These are phyloP conservation scores for Melinaea menophilus DNA, from an alignment of 2,888 invertebrate species.

Conservation along the genomic window DNA sequence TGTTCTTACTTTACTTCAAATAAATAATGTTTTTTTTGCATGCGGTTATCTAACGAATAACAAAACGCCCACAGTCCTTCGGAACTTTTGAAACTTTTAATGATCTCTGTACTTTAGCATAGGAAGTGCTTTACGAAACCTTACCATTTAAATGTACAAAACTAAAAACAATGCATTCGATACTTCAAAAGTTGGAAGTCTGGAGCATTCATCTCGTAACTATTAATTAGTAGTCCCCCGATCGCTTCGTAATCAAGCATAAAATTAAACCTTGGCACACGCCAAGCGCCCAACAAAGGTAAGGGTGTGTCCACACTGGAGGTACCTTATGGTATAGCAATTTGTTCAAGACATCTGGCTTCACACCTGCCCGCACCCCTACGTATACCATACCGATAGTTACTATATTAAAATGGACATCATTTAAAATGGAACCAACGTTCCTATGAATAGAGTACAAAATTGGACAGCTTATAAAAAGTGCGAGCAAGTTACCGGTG, in stretches of 20 bases:
- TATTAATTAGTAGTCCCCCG: constrained; percentile 69
- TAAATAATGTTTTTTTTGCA: constrained; percentile 10
- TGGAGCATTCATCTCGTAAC: constrained; percentile 57
- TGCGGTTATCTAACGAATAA: constrained; percentile 12
- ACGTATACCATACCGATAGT: constrained; percentile 57
- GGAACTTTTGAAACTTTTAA: constrained; percentile 30
- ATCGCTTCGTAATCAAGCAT: constrained; percentile 73
- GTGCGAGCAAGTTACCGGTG: constrained; percentile 38
- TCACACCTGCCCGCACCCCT: constrained; percentile 70
- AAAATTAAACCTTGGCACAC: constrained; percentile 78
- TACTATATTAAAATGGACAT: constrained; percentile 31
- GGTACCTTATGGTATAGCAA: constrained; percentile 73
- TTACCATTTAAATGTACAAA: constrained; percentile 30
- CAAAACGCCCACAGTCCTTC: constrained; percentile 17
- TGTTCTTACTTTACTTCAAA: constrained; percentile 27
- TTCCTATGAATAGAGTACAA: constrained; percentile 39
- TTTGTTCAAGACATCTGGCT: constrained; percentile 78
- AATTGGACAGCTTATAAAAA: constrained; percentile 27
- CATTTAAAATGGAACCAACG: constrained; percentile 28
- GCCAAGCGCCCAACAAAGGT: constrained; percentile 62
- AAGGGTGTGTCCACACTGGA: constrained; percentile 69
- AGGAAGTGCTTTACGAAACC: constrained; percentile 19
- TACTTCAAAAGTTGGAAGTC: constrained; percentile 36
- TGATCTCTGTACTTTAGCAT: constrained; percentile 29
- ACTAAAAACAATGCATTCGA: constrained; percentile 35